Evolutionary conservation across 2,113 vertebrate genomes (phyloP), one percentile per base, ranked within the genome.

Genomic region (Trematomus loennbergii): DNA sequence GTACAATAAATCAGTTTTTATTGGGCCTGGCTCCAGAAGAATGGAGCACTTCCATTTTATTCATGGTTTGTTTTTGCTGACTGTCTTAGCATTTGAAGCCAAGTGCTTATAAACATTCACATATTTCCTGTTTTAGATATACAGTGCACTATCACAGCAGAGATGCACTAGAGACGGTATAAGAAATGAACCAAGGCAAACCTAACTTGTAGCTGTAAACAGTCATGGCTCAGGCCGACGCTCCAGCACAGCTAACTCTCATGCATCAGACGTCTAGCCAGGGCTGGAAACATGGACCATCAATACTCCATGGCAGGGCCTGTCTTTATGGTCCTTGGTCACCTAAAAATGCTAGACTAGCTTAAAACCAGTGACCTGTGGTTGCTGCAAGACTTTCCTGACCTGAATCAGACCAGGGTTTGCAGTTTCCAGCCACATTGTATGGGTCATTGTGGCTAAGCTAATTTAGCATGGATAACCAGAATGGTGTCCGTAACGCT

Each of bases 391-490:
- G 25, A 13, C 29, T 43, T 29, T 50, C 53, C 76, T 11, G 11
- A 58, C 64, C 64, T 55, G 54, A 66, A 29, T 65, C 69, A 16
- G 71, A 6, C 6, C 59, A 40, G 58, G 12, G 12, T 50, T 60
- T 50, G 33, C 29, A 5, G 0, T 65, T 61, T 71, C 55, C 54
- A 62, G 67, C 22, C 72, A 79, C 69, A n/a, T 48, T 18, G 0
- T 63, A 48, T 69, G 72, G 64, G 43, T 73, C 72, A 66, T 11
- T 62, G 45, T 45, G 15, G 81, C 55, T 78, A 85, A 77, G 74
- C 81, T 89, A 82, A 74, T 67, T 60, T 50, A 89, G 75, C 84
- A 74, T 58, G 1, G 13, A 78, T 20, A 62, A 82, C 79, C 83
- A 74, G 40, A 76, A 50, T 33, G 15, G 74, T 48, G 43, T 63